Evolutionary conservation across 2,888 invertebrate species (phyloP).

Genomic region (Plusia festucae): DNA sequence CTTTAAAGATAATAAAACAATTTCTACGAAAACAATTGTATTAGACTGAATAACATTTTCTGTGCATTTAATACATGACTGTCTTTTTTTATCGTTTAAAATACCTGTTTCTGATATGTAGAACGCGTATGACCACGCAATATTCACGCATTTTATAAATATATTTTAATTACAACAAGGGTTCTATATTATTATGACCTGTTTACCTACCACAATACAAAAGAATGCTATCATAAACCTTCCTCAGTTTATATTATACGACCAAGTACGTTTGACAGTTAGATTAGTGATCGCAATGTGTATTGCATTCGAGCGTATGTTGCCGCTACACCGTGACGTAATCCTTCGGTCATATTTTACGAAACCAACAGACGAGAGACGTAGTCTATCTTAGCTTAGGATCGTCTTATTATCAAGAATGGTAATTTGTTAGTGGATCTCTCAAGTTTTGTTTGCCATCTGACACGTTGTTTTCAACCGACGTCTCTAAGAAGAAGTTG

Average conservation of each 20-base stretch:
- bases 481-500: too few species aligned
- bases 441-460: not conserved
- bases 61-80: too few species aligned
- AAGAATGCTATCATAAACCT: not conserved
- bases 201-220: not conserved
- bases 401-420: not conserved
- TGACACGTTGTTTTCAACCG: not conserved
- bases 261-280: constrained; percentile 4
- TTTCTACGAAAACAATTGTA: too few species aligned
- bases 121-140: too few species aligned
- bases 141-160: too few species aligned
- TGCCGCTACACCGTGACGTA: not conserved
- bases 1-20: too few species aligned
- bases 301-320: not conserved
- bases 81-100: too few species aligned
- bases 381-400: constrained; percentile 1
- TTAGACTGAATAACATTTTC: too few species aligned
- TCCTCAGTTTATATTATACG: not conserved
- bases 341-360: not conserved
- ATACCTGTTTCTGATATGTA: too few species aligned
- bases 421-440: not conserved
- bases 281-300: constrained; percentile 8
- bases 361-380: not conserved
- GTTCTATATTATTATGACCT: too few species aligned
- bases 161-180: too few species aligned